Evolutionary conservation across 2,888 invertebrate genomes (phyloP).

Genomic region (Polymixis flavicincta): DNA sequence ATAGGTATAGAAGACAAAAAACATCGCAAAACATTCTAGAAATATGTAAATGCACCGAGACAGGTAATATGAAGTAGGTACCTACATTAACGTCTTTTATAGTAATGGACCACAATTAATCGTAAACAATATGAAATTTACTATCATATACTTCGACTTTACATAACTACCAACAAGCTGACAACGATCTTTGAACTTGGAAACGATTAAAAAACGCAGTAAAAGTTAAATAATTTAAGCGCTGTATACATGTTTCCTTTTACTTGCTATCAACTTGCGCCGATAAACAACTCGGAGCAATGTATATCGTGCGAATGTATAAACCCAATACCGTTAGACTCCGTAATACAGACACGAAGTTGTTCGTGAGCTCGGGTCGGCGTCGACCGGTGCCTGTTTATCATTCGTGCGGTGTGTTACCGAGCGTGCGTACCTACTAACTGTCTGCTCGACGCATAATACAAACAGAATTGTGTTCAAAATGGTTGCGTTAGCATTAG

Average conservation of each 20-base stretch:
- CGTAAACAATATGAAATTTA: not conserved
- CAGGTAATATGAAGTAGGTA: too few species aligned
- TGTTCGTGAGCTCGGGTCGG: constrained; percentile 12
- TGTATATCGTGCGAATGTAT: constrained; percentile 30
- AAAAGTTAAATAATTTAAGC: not conserved
- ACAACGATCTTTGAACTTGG: constrained; percentile 42
- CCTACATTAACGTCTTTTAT: not conserved
- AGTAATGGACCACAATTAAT: not conserved
- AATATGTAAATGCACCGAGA: not conserved
- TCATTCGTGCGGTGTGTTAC: constrained; percentile 46
- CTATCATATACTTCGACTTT: not conserved
- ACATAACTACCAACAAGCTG: not conserved
- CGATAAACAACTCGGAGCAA: constrained; percentile 16
- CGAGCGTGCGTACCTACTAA: constrained; percentile 35
- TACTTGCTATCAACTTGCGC: not conserved
- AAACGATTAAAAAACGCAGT: not conserved
- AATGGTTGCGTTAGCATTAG: constrained; percentile 74
- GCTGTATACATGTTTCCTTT: constrained; percentile 32
- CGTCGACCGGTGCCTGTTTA: constrained; percentile 31
- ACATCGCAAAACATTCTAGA: constrained; percentile 2
- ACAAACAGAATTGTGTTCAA: constrained; percentile 52
- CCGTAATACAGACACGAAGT: constrained; percentile 40
- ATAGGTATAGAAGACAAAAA: not conserved
- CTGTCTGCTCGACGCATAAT: constrained; percentile 30
- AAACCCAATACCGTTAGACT: not conserved